phyloP scores from a whole-genome alignment of 2,888 invertebrate genomes.

The Argyra leucocephala region DNA sequence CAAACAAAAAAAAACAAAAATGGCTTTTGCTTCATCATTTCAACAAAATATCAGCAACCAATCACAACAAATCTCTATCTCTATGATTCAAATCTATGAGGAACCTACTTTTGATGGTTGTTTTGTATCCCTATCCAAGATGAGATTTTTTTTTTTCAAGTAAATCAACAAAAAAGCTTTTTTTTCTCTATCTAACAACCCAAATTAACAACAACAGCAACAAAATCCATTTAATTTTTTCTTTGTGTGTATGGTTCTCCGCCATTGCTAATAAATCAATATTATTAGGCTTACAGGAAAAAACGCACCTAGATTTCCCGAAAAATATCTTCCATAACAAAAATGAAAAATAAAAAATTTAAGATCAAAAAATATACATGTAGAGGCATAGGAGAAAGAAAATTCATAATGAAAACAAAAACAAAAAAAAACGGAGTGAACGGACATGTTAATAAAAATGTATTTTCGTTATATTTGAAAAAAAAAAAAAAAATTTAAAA shows the following conservation, averaged over 20 bases:
- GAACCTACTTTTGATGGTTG: no score
- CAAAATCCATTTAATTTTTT: neutral
- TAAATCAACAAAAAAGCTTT: neutral
- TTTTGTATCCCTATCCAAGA: no score
- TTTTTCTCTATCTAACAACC: neutral
- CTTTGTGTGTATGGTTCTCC: slow-evolving; percentile 5
- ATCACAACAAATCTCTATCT: no score
- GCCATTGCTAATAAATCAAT: slow-evolving; percentile 6
- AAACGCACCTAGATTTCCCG: slow-evolving; percentile 6
- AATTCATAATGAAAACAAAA: neutral
- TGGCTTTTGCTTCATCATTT: no score
- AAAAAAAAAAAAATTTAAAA: no score
- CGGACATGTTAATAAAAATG: no score
- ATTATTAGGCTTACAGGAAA: neutral
- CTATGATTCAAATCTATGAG: no score
- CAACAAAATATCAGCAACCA: no score
- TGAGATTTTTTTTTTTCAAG: neutral
- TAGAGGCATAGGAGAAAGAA: neutral
- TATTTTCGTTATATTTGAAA: no score
- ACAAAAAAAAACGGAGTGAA: neutral
- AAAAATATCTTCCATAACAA: neutral
- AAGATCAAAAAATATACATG: neutral
- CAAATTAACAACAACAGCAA: neutral
- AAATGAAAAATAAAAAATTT: neutral
- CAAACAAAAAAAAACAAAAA: no score